Conservation (phyloP, 2,797 vertebrate genomes). For the Coregonus ussuriensis region DNA sequence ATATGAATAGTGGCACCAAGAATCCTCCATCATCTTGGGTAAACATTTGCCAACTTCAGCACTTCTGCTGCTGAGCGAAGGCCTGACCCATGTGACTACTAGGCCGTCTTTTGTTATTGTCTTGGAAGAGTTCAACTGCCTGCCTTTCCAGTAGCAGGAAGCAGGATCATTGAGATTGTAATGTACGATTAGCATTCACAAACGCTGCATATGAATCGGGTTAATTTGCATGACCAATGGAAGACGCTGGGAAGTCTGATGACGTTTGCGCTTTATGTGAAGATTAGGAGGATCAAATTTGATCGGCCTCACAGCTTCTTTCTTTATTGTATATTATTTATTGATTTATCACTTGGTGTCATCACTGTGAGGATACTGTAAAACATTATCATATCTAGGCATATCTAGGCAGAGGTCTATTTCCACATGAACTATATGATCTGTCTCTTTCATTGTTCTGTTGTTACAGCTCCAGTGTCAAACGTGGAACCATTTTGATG, state of each 20-base stretch:
- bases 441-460: constrained; percentile 10
- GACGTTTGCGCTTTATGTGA: not conserved
- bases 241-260: constrained; percentile 28
- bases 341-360: not conserved
- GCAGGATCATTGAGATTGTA: constrained; percentile 35
- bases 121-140: constrained; percentile 33
- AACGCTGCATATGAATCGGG: constrained; percentile 35
- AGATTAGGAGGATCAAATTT: not conserved
- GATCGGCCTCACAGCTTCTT: not conserved
- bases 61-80: constrained; percentile 18
- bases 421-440: not conserved
- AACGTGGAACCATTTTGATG: not conserved
- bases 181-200: constrained; percentile 44
- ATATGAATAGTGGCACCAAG: constrained; percentile 32
- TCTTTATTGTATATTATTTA: not conserved
- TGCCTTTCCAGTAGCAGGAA: constrained; percentile 36
- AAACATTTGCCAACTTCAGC: constrained; percentile 52
- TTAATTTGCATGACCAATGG: constrained; percentile 45
- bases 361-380: too few species aligned
- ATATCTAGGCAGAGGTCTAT: not conserved
- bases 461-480: not conserved
- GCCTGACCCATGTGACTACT: constrained; percentile 14
- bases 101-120: constrained; percentile 41
- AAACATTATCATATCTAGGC: too few species aligned
- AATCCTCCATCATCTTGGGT: constrained; percentile 28